Evolutionary conservation across 2,113 vertebrate species (phyloP).

Genomic region (Pangasianodon gigas): DNA sequence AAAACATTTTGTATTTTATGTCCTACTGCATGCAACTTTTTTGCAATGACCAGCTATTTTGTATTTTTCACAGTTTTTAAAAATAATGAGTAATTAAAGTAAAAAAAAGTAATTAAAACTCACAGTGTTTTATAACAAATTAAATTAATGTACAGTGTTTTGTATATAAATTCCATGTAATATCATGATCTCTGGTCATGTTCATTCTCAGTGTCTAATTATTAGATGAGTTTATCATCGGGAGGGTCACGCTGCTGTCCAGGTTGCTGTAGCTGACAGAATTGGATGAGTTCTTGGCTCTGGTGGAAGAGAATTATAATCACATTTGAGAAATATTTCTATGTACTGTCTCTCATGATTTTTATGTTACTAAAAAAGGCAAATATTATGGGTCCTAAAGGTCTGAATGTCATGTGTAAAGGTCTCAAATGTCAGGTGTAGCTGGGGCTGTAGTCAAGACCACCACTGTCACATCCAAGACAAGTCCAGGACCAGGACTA

Average conservation of each 20-base stretch:
- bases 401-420: neutral
- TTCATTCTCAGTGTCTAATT: neutral
- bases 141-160: neutral
- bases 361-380: neutral
- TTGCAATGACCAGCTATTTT: neutral
- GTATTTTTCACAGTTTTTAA: neutral
- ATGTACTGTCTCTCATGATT: neutral
- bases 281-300: neutral
- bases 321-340: neutral
- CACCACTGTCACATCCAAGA: neutral
- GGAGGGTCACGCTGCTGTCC: slow-evolving; percentile 30
- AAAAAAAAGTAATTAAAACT: neutral
- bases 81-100: neutral
- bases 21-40: neutral
- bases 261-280: slow-evolving; percentile 47
- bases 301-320: slow-evolving; percentile 10
- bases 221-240: slow-evolving; percentile 3
- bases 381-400: neutral
- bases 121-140: neutral
- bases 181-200: slow-evolving; percentile 30
- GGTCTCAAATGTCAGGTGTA: neutral
- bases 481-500: neutral
- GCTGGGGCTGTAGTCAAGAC: neutral
- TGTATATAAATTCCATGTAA: neutral
- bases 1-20: neutral